Evolutionary conservation across 2,888 invertebrate species (phyloP), one percentile per base, ranked within the genome.

Genomic region (Stenodera caucasica): DNA sequence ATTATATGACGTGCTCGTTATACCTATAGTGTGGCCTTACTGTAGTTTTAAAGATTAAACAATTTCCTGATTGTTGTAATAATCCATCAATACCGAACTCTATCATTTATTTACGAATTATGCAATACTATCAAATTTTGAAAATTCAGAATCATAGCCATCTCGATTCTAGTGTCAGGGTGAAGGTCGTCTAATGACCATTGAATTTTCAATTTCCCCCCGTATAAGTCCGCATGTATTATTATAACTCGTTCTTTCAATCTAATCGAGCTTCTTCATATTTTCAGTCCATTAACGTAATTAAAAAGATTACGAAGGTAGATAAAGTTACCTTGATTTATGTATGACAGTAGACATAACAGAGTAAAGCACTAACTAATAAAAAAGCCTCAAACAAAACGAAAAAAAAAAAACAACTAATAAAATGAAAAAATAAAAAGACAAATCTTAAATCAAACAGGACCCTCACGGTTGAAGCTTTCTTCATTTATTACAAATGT

Each of bases 21-120:
- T 53, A 53, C 55, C 60, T 63, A 64, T 64, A 67, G 72, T 72
- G 72, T 72, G 71, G n/a, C n/a, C n/a, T 72, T 72, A 73, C 72
- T 69, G 72, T 67, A 67, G 69, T 66, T 71, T 66, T 69, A 71
- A 72, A 70, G 65, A 64, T 54, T 62, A 57, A 56, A 53, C 57
- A 55, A 64, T 65, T 67, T 64, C 63, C 66, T 64, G 60, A 58
- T 61, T 61, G 56, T 55, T 62, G 57, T 21, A 37, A 15, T 14
- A n/a, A n/a, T n/a, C n/a, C n/a, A n/a, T n/a, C n/a, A n/a, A n/a
- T n/a, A n/a, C n/a, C n/a, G n/a, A n/a, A n/a, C n/a, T n/a, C n/a
- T n/a, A n/a, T n/a, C n/a, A n/a, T n/a, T n/a, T n/a, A n/a, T n/a
- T n/a, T n/a, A n/a, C n/a, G n/a, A n/a, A n/a, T n/a, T n/a, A n/a